Evolutionary conservation across 30 jellyfish, hydroid and myxozoan species (phyloP), one percentile per base, ranked within the genome.

Genomic region (Calvadosia cruxmelitensis): DNA sequence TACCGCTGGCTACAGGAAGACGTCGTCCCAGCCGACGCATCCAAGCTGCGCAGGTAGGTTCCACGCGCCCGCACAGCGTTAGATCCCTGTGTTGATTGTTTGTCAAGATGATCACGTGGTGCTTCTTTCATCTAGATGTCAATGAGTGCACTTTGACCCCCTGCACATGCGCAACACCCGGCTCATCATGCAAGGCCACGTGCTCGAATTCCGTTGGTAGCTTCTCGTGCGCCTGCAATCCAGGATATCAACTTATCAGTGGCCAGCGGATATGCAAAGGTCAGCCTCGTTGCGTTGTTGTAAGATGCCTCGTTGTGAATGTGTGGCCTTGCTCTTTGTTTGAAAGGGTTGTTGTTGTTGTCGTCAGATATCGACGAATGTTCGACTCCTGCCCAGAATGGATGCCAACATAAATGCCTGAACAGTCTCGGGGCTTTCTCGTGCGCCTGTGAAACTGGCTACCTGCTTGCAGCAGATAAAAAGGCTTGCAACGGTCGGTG

Each of bases 171-270:
- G 10, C 20, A 20, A 20, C 15, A 42, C 15, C 57, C 57, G 57
- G 15, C 57, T 5, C 10, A 42, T 42, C 57, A 42, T 42, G 91
- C 64, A 69, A 53, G 51, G 80, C 69, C 1, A 48, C 34, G 26
- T 78, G 91, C 35, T 77, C 69, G 66, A 78, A 78, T 33, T 72
- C 63, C 16, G 50, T 63, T 12, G 91, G 91, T 32, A 79, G 91
- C 23, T 50, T 49, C 31, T 53, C 36, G 13, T 78, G 91, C 78
- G 63, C 80, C 51, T 78, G 91, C 48, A 64, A 78, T 0, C 49
- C 29, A 1, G 73, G 79, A 10, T 68, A 33, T 52, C 63, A 35
- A 32, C 73, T 78, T n/a, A 50, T 50, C 73, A 50, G 28, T 2
- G 82, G 69, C 51, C 26, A 68, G 50, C 50, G 16, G 53, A 69